phyloP scores from a whole-genome alignment of 2,888 invertebrate species.

The Actias luna region DNA sequence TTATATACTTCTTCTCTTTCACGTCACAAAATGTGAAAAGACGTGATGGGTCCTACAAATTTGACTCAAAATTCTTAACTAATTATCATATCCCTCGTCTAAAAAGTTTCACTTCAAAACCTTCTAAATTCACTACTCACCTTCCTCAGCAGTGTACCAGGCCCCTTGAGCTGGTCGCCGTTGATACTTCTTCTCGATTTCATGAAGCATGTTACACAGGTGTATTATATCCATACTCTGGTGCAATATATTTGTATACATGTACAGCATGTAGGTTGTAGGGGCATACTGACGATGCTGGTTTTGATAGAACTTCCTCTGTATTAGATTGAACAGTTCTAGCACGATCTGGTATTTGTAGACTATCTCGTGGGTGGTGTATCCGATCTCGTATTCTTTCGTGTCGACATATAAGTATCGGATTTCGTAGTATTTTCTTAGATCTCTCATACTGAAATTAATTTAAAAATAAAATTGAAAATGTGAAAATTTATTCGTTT shows the following conservation, averaged over 20 bases:
- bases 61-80: no score
- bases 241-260: slow-evolving; percentile 40
- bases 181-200: slow-evolving; percentile 39
- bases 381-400: slow-evolving; percentile 47
- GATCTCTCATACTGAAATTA: slow-evolving; percentile 31
- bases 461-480: no score
- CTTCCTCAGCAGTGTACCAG: neutral
- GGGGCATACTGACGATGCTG: slow-evolving; percentile 20
- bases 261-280: slow-evolving; percentile 33
- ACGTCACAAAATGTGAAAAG: no score
- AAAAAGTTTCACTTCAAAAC: no score
- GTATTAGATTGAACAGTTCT: slow-evolving; percentile 40
- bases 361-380: slow-evolving; percentile 42
- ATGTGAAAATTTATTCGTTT: no score
- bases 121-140: neutral
- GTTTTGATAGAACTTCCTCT: slow-evolving; percentile 11
- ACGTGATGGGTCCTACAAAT: no score
- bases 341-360: slow-evolving; percentile 42
- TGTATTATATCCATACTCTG: slow-evolving; percentile 38
- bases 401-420: slow-evolving; percentile 35
- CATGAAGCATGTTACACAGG: slow-evolving; percentile 48
- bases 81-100: no score
- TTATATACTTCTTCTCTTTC: no score
- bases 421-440: slow-evolving; percentile 27
- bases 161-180: neutral